A percentile compares a stretch with the other conserved stretches of the same genome.
Evolutionary conservation across 2,888 invertebrate genomes (phyloP).

Genomic region (Peribatodes rhomboidaria): DNA sequence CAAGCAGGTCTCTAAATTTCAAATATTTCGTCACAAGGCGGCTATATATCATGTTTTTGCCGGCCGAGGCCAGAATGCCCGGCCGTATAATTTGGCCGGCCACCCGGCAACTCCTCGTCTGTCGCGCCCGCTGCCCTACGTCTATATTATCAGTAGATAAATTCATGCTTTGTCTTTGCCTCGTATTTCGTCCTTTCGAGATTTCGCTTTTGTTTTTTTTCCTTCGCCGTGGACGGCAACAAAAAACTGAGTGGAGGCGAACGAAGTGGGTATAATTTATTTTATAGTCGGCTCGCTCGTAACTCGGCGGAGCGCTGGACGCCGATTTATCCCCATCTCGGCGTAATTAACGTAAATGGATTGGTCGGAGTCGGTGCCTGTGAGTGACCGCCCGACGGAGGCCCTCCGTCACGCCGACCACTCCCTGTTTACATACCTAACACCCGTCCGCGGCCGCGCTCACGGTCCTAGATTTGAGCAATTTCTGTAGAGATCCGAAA

Average conservation of each 20-base stretch:
- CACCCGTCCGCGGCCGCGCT: constrained; percentile 50
- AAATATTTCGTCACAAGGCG: constrained; percentile 84
- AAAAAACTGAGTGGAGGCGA: constrained; percentile 85
- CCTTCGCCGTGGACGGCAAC: constrained; percentile 75
- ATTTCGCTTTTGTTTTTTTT: constrained; percentile 82
- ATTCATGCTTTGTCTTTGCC: constrained; percentile 86
- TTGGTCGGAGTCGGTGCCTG: constrained; percentile 78
- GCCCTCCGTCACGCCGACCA: constrained; percentile 56
- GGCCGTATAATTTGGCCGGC: constrained; percentile 84
- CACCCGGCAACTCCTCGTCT: constrained; percentile 80
- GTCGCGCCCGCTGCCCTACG: constrained; percentile 81
- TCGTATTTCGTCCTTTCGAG: constrained; percentile 86
- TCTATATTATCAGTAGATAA: constrained; percentile 87
- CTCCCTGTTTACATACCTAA: constrained; percentile 62
- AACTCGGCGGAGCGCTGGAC: constrained; percentile 85
- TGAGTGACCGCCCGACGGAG: constrained; percentile 60
- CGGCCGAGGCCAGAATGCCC: constrained; percentile 70
- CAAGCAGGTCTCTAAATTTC: constrained; percentile 78
- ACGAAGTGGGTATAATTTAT: constrained; percentile 87
- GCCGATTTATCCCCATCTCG: constrained; percentile 85
- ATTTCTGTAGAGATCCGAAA: constrained; percentile 49
- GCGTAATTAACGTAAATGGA: constrained; percentile 86
- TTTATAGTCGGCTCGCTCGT: constrained; percentile 86
- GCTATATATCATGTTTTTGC: constrained; percentile 86
- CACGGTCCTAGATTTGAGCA: constrained; percentile 42